Conservation (phyloP, 2,113 vertebrate genomes). For the Glareola pratincola region DNA sequence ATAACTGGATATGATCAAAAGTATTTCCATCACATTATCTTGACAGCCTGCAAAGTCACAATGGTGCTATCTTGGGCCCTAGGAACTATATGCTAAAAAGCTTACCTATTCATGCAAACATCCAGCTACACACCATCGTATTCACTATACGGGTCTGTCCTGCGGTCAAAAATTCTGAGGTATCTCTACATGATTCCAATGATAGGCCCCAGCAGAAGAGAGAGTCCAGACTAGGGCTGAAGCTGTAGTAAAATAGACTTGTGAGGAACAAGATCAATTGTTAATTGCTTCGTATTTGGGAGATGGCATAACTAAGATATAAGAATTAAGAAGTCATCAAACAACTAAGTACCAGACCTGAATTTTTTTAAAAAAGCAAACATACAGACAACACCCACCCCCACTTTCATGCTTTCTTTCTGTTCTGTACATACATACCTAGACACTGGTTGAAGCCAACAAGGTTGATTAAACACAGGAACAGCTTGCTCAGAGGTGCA, state of each 20-base stretch:
- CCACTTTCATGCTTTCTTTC: not conserved
- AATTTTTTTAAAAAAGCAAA: not conserved
- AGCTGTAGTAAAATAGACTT: not conserved
- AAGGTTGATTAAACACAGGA: not conserved
- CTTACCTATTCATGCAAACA: not conserved
- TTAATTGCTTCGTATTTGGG: not conserved
- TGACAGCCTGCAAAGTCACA: not conserved
- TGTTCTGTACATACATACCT: not conserved
- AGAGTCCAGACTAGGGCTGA: not conserved
- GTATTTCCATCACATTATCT: not conserved
- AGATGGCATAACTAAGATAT: not conserved
- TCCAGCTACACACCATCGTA: not conserved
- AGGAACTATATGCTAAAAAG: not conserved
- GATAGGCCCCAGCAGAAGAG: not conserved
- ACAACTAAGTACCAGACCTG: not conserved
- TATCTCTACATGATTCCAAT: not conserved
- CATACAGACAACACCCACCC: accelerated
- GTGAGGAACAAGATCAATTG: not conserved
- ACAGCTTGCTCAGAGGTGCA: not conserved
- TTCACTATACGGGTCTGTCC: not conserved
- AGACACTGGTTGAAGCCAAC: not conserved
- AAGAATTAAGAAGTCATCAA: not conserved
- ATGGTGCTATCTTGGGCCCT: not conserved
- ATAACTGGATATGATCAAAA: not conserved
- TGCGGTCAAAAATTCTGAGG: not conserved